Evolutionary conservation across 2,113 vertebrate genomes (phyloP).

Genomic region (Sphyrna mokarran): DNA sequence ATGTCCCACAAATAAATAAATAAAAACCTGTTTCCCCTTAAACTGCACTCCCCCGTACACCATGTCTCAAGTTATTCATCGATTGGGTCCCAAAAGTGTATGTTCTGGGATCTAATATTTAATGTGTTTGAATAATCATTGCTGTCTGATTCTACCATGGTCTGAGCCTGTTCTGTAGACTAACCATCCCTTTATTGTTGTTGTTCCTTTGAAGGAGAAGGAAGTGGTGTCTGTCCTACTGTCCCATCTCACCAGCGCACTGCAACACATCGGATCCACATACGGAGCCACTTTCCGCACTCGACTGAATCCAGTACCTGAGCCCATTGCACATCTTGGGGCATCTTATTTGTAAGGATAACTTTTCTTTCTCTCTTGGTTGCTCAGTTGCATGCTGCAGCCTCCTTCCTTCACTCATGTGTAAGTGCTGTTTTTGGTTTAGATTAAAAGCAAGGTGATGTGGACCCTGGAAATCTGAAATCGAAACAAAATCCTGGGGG

Average conservation of each 20-base stretch:
- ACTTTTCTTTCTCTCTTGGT: not conserved
- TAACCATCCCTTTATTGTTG: not conserved
- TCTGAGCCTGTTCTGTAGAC: not conserved
- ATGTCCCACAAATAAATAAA: too few relatives aligned
- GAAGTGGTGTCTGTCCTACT: conserved; percentile 22
- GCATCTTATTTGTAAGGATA: conserved; percentile 29
- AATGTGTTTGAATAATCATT: not conserved
- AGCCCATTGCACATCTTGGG: not conserved
- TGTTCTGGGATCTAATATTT: not conserved
- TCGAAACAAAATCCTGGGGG: too few relatives aligned
- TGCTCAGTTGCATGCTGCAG: not conserved
- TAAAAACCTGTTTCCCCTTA: too few relatives aligned
- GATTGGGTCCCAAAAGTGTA: not conserved
- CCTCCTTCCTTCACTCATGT: not conserved
- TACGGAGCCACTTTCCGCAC: conserved; percentile 1
- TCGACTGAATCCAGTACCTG: not conserved
- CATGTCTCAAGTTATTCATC: not conserved
- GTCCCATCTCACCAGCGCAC: conserved; percentile 13
- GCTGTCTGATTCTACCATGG: not conserved
- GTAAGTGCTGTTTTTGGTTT: not conserved
- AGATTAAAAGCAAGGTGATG: too few relatives aligned
- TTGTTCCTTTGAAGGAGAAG: conserved; percentile 5
- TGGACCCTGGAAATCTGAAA: too few relatives aligned
- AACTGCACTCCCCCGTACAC: not conserved
- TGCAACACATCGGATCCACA: not conserved